Conservation (phyloP, 2,113 vertebrate genomes). For the Vicugna pacos region DNA sequence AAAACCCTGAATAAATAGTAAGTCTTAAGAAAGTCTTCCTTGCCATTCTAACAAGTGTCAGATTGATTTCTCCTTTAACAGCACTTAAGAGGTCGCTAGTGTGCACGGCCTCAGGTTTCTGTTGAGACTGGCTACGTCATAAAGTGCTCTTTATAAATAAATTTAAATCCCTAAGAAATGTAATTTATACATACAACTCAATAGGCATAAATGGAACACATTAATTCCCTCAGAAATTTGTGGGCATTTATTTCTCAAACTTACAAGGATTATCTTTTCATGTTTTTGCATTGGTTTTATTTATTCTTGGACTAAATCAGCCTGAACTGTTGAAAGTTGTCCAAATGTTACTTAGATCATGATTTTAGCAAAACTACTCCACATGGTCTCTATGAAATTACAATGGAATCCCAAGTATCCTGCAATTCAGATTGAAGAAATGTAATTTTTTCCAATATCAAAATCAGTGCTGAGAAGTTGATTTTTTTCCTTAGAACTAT, state of each 20-base stretch:
- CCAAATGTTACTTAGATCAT: background rate
- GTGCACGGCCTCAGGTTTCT: background rate
- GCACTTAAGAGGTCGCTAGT: background rate
- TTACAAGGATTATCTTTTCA: background rate
- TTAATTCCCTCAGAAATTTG: background rate
- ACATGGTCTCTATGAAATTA: background rate
- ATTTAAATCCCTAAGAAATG: slow-evolving; percentile 16
- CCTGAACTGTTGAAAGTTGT: background rate
- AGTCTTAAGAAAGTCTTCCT: background rate
- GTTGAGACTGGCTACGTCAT: background rate
- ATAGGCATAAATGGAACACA: background rate
- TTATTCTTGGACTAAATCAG: slow-evolving; percentile 9
- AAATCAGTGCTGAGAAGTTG: background rate
- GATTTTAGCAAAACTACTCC: slow-evolving; percentile 23
- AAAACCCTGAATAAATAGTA: background rate
- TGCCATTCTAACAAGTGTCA: background rate
- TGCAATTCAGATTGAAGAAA: background rate
- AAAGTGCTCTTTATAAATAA: slow-evolving; percentile 34
- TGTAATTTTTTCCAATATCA: background rate
- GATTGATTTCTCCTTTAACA: background rate
- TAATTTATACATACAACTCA: background rate
- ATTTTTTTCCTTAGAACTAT: background rate
- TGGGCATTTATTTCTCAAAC: background rate
- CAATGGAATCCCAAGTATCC: background rate
- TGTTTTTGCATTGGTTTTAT: background rate